Base-by-base conservation (phyloP, 2,888 invertebrate species). In the Heliconius ismenius region DNA sequence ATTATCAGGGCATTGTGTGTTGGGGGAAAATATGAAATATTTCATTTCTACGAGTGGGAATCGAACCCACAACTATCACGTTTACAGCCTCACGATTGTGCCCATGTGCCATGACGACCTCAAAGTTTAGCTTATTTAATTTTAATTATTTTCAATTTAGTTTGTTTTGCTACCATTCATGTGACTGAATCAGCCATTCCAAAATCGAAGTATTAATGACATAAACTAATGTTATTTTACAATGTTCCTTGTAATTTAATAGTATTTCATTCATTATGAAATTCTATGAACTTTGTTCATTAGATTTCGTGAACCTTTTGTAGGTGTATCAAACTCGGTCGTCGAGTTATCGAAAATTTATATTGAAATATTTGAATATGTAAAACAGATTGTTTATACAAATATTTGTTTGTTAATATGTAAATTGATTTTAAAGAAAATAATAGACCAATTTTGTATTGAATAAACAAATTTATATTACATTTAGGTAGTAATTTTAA, bases 261-360 rank as follows among this genome's bases (percentile, higher is more conserved):
- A 36, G 36, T 24, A 67, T 39, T 39, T 67, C 39, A 24, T 67
- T 67, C 39, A 39, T 36, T 67, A 39, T 36, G 21, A 65, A 65
- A 18, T 32, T 65, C 18, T 65, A 67, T 36, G 21, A 67, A 67
- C 36, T 36, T 67, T 39, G 39, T 39, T 36, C 67, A 67, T 67
- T 67, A 67, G 67, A 67, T 39, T 36, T 21, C 36, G 24, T 36
- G n/a, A 67, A 39, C 39, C n/a, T 36, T 39, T 39, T 67, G 67
- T 67, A 62, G 62, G 62, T 62, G 62, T 62, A 62, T 62, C 26
- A n/a, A 62, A 26, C 26, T 62, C 24, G 24, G 62, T 13, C 62
- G 15, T 62, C 62, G 26, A 26, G 24, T 62, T 62, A 62, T 62
- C 26, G 62, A 62, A 62, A 62, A 62, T 62, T 62, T 58, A n/a